These are phyloP conservation scores for Rhizomys pruinosus DNA, from an alignment of 2,113 vertebrate genomes.

Conservation along the genomic window DNA sequence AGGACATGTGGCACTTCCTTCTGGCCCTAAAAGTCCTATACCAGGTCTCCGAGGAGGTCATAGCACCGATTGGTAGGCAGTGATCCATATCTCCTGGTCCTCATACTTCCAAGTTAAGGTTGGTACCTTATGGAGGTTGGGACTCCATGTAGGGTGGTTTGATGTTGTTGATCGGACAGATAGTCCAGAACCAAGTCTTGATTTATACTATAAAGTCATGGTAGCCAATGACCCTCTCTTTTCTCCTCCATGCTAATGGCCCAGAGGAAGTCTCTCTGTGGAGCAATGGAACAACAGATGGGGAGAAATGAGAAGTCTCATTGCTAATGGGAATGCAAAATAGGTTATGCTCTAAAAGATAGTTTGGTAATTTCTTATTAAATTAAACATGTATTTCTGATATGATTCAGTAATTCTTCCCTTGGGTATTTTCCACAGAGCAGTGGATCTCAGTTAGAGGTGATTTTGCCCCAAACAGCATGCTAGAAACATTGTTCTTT, in stretches of 20 bases:
- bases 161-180: no score
- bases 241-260: slow-evolving; percentile 83
- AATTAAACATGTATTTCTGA: neutral
- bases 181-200: no score
- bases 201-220: slow-evolving; percentile 30
- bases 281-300: neutral
- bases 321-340: neutral
- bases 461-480: neutral
- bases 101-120: no score
- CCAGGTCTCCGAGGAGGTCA: no score
- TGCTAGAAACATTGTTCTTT: neutral
- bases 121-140: no score
- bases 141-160: no score
- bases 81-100: no score
- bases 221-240: slow-evolving; percentile 86
- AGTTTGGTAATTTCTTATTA: neutral
- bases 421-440: neutral
- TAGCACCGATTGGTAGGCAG: no score
- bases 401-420: neutral
- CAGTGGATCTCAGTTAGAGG: neutral
- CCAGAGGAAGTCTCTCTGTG: slow-evolving; percentile 81
- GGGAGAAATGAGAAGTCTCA: neutral
- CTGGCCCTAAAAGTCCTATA: no score
- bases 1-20: no score
- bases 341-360: neutral